Evolutionary conservation across 2,797 vertebrate genomes (phyloP), one percentile per base, ranked within the genome.

Genomic region (Dicrostonyx torquatus): DNA sequence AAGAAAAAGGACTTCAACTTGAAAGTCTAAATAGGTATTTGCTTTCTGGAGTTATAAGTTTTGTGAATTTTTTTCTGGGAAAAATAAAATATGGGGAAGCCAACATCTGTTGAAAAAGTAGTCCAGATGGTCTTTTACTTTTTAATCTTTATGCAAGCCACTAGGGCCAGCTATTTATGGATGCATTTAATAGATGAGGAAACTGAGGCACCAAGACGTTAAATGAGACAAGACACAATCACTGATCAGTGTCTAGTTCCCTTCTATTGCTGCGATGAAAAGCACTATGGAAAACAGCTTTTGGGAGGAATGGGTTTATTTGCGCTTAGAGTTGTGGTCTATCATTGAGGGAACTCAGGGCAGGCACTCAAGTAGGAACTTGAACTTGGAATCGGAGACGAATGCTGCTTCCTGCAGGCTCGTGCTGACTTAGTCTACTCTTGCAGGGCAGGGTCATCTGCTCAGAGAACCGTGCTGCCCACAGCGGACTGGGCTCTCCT

Each of bases 1-100:
- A 87, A 96, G 95, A 95, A 94, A 97, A 96, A 88, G 55, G 43
- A 90, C 76, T 96, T 93, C 73, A 89, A 68, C 58, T 96, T 94
- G 78, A 89, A 97, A 93, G 89, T 43, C 64, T 86, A 97, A 94
- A 95, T 62, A 92, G 89, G 43, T 93, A 6, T 95, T 95, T 97
- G 82, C 68, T 75, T 93, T 93, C 84, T 89, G 48, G 95, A 94
- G 82, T 97, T 95, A 85, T 75, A 92, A 87, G 37, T 96, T 96
- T 96, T 93, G n/a, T 29, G 87, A 88, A 12, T 94, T 94, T 84
- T 72, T 87, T 64, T 43, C 45, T 45, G 34, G 50, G 53, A 84
- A 91, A 94, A 96, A 89, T 80, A 84, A 43, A 26, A 18, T 58
- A 78, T 20, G 43, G 86, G 8, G 60, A 40, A 96, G 29, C 79